phyloP scores from a whole-genome alignment of 2,888 invertebrate genomes.

The Tenthredo notha region DNA sequence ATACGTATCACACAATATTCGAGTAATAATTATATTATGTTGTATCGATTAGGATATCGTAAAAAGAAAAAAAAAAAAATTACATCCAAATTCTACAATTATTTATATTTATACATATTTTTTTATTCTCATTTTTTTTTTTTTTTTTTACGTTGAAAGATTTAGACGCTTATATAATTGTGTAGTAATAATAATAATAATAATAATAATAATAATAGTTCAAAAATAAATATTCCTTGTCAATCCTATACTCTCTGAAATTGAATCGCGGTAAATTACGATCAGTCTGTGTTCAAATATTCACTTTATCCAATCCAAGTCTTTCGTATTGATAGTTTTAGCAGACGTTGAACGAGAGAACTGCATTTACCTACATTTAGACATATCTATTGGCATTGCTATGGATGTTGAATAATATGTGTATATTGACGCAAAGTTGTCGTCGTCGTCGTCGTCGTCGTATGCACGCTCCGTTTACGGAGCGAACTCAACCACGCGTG shows the following conservation, averaged over 20 bases:
- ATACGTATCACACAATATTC: background rate
- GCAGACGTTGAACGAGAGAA: background rate
- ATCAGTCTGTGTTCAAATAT: background rate
- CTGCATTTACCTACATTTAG: background rate
- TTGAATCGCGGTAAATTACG: background rate
- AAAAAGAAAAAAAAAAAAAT: background rate
- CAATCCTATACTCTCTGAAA: background rate
- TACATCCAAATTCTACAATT: background rate
- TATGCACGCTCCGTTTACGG: constrained; percentile 42
- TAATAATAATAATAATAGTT: no score
- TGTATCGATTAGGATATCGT: background rate
- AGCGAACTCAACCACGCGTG: constrained; percentile 27
- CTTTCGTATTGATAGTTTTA: background rate
- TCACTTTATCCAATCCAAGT: background rate
- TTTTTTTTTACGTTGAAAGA: no score
- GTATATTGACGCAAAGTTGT: background rate
- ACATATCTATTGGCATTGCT: background rate
- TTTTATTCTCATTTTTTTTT: background rate
- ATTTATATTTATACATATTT: background rate
- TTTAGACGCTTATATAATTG: no score
- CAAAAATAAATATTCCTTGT: background rate
- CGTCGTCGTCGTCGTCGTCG: background rate
- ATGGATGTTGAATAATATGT: background rate
- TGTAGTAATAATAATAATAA: no score
- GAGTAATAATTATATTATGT: background rate